Percentiles rank a stretch among this genome's conserved stretches.
Conservation (phyloP, 2,888 invertebrate genomes). For the Stramonita haemastoma region DNA sequence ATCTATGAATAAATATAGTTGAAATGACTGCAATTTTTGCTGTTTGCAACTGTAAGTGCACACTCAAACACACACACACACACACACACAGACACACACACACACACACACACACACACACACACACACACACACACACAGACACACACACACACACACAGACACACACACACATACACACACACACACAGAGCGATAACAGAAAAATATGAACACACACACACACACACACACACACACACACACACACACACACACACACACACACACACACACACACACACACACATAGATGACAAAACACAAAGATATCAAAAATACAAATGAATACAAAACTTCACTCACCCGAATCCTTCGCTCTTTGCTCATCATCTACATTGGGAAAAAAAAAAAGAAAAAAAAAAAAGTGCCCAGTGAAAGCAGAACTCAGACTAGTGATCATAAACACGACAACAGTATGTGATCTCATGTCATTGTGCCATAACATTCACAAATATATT, state of each 20-base stretch:
- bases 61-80: not conserved
- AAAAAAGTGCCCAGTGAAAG: not conserved
- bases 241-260: no score
- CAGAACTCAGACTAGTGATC: not conserved
- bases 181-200: no score
- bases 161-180: no score
- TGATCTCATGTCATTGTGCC: no score
- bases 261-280: not conserved
- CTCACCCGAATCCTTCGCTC: constrained; percentile 75
- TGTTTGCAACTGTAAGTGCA: no score
- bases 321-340: not conserved
- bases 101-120: constrained; percentile 1
- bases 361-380: constrained; percentile 76
- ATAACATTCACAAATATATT: no score
- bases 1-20: not conserved
- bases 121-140: not conserved
- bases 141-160: no score
- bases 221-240: no score
- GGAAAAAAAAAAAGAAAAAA: constrained; percentile 22
- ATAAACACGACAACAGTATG: not conserved
- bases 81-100: constrained; percentile 2
- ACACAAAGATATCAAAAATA: not conserved
- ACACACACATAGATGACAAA: not conserved
- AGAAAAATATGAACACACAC: no score
- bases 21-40: no score